These are phyloP conservation scores for Clistopyga incitator DNA, from an alignment of 2,888 invertebrate genomes.

Conservation along the genomic window DNA sequence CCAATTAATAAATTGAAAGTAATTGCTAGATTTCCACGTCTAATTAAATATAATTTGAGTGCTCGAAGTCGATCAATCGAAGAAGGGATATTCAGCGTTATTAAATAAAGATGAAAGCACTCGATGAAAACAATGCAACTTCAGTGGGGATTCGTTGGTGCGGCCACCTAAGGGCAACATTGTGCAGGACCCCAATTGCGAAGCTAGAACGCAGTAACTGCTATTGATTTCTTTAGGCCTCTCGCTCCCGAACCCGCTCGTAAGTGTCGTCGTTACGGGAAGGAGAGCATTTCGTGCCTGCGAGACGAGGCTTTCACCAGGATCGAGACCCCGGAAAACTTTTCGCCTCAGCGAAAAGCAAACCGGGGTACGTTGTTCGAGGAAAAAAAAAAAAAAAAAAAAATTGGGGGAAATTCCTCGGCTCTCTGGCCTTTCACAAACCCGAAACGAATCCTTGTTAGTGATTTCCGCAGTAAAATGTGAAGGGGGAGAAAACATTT, in stretches of 20 bases:
- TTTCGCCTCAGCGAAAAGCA: not conserved
- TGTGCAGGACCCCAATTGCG: conserved; percentile 33
- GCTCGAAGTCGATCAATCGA: not conserved
- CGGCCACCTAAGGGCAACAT: not conserved
- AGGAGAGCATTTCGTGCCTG: not conserved
- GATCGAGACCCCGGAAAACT: not conserved
- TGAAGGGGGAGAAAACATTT: too few species aligned
- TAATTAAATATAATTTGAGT: not conserved
- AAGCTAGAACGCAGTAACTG: conserved; percentile 57
- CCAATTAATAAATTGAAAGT: not conserved
- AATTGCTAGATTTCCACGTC: not conserved
- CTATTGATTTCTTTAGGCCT: conserved; percentile 55
- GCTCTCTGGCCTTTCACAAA: not conserved
- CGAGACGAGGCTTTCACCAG: not conserved
- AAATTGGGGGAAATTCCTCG: not conserved
- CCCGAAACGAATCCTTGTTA: not conserved
- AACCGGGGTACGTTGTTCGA: not conserved
- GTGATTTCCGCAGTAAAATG: not conserved
- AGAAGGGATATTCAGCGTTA: not conserved
- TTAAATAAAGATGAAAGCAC: not conserved
- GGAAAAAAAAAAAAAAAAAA: too few species aligned
- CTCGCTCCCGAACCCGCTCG: conserved; percentile 8
- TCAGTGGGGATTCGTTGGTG: not conserved
- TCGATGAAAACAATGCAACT: not conserved
- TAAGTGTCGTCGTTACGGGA: not conserved